These are phyloP conservation scores for Melinaea marsaeus DNA, from an alignment of 2,888 invertebrate genomes.

Conservation along the genomic window DNA sequence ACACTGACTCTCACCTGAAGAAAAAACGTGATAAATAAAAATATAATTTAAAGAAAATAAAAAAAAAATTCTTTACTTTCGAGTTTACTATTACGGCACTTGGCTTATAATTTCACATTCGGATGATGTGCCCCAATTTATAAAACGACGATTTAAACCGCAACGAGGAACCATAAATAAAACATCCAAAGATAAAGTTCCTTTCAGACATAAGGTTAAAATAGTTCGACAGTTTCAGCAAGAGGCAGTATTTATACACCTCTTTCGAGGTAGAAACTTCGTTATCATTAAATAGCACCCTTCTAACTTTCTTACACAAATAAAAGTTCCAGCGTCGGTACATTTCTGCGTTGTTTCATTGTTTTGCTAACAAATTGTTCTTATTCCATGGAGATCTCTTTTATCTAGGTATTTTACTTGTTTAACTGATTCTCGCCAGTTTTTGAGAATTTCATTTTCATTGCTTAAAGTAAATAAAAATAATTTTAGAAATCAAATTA, in stretches of 20 bases:
- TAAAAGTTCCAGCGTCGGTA: slow-evolving; percentile 39
- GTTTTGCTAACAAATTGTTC: slow-evolving; percentile 38
- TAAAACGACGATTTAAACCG: background rate
- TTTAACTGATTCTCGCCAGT: slow-evolving; percentile 22
- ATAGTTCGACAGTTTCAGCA: slow-evolving; percentile 13
- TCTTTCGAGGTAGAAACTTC: slow-evolving; percentile 35
- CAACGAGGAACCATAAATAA: background rate
- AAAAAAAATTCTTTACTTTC: too few relatives aligned
- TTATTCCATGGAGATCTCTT: slow-evolving; percentile 32
- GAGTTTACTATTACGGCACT: too few relatives aligned
- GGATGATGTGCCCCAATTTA: too few relatives aligned
- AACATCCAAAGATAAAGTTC: slow-evolving; percentile 7
- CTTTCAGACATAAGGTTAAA: slow-evolving; percentile 13
- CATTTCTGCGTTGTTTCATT: slow-evolving; percentile 38
- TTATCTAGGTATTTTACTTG: slow-evolving; percentile 23
- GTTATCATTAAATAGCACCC: slow-evolving; percentile 47
- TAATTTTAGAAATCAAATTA: background rate
- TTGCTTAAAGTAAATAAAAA: slow-evolving; percentile 5
- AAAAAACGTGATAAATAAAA: too few relatives aligned
- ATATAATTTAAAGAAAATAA: too few relatives aligned
- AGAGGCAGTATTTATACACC: slow-evolving; percentile 13
- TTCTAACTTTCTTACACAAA: slow-evolving; percentile 41
- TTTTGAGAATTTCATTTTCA: slow-evolving; percentile 7
- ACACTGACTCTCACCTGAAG: too few relatives aligned
- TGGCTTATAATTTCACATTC: too few relatives aligned